Conservation (phyloP, 2,888 invertebrate species). For the Onthophagus sagittarius region DNA sequence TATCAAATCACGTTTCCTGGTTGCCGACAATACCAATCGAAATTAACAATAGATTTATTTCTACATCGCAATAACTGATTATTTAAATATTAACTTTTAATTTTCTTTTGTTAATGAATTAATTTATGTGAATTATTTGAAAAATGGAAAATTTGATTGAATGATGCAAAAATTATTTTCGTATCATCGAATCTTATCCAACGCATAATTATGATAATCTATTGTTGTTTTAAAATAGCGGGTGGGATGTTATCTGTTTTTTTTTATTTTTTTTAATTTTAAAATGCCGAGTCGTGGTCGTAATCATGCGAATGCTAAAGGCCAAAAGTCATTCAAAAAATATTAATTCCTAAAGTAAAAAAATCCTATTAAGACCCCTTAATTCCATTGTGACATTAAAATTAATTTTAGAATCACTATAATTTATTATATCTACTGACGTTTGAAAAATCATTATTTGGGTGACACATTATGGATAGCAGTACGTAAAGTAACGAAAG, state of each 20-base stretch:
- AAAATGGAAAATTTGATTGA: background rate
- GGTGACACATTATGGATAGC: no score
- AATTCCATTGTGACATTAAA: background rate
- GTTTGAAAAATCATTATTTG: no score
- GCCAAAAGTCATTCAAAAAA: background rate
- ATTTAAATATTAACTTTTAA: background rate
- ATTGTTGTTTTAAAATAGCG: background rate
- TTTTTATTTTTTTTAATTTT: background rate
- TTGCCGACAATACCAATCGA: background rate
- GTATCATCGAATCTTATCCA: background rate
- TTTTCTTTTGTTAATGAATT: background rate
- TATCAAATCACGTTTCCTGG: constrained; percentile 3
- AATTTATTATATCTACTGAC: no score
- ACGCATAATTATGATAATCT: background rate
- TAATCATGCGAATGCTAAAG: background rate
- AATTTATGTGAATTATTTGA: background rate
- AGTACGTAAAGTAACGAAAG: no score
- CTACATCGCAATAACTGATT: background rate
- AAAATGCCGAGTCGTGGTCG: background rate
- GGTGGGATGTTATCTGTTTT: background rate
- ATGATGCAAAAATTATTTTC: background rate
- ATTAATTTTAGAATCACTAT: no score
- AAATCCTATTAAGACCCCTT: background rate
- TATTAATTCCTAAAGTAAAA: background rate
- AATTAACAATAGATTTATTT: background rate